Conservation (phyloP, 1,140 invertebrate species). For the Drosophila ogumai region DNA sequence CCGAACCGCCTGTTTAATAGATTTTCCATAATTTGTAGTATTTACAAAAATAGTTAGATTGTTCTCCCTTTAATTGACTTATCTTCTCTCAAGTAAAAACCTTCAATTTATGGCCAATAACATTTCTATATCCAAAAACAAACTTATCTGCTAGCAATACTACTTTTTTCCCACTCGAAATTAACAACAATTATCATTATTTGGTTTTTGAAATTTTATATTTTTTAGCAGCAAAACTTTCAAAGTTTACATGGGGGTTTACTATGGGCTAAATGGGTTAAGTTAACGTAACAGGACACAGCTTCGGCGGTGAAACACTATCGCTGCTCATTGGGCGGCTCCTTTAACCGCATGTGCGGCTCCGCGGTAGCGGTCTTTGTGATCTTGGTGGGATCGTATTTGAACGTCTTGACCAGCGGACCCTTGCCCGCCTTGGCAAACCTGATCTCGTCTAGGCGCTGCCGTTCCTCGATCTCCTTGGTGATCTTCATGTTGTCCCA, state of each 20-base stretch:
- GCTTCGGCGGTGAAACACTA: constrained; percentile 10
- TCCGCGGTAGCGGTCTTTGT: constrained; percentile 46
- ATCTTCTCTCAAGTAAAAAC: constrained; percentile 2
- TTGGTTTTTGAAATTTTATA: constrained; percentile 40
- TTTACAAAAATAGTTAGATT: background rate
- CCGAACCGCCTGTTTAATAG: background rate
- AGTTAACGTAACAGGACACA: constrained; percentile 74
- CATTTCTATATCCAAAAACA: background rate
- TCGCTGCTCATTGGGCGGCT: constrained; percentile 30
- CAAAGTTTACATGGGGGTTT: constrained; percentile 12
- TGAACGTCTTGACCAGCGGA: constrained; percentile 94
- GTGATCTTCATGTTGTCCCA: constrained; percentile 94
- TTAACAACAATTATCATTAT: background rate
- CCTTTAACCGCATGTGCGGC: constrained; percentile 49
- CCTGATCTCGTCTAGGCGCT: constrained; percentile 90
- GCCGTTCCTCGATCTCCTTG: constrained; percentile 90
- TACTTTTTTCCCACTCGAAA: background rate
- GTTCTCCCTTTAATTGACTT: background rate
- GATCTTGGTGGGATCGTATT: constrained; percentile 92
- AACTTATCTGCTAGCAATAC: background rate
- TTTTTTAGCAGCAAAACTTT: constrained; percentile 45
- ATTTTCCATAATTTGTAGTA: background rate
- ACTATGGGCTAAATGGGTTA: constrained; percentile 58
- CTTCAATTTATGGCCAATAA: background rate
- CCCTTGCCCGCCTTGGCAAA: constrained; percentile 94